Evolutionary conservation across 2,888 invertebrate genomes (phyloP), one percentile per base, ranked within the genome.

Genomic region (Halictus quadricinctus): DNA sequence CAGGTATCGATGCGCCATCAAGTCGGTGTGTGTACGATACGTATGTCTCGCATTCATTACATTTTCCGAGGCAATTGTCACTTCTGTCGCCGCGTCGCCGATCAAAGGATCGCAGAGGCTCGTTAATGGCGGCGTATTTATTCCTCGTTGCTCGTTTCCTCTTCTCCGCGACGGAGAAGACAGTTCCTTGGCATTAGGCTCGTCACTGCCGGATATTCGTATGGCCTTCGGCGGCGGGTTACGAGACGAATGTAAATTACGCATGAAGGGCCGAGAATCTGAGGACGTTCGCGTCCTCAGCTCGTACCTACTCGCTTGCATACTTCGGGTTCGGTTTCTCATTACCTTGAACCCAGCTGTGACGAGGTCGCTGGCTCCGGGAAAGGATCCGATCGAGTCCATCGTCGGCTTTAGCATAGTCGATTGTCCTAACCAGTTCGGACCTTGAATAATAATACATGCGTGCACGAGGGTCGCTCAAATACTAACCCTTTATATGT

Each of bases 241-340:
- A 90, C 89, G 90, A 88, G 87, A 84, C 88, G 91, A 89, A 91
- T 91, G 91, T 91, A 91, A 88, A 91, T 89, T 84, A 66, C 66
- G 86, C 85, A 83, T 48, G 88, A 89, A 91, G 91, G 91, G 89
- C 87, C 86, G 81, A 81, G 83, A 79, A 85, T 88, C 76, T 90
- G 88, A 89, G 89, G 89, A 82, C 87, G 79, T 72, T 78, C 83
- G 81, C 81, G 78, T 80, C 75, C 76, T 86, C 36, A 36, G 36
- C 36, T 3, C 81, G 60, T 82, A 78, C 58, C n/a, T 58, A 58
- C 66, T 41, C 72, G 58, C 72, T 25, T 25, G 48, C 66, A 77
- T 76, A 82, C 78, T 81, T 84, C 46, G 79, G 75, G 72, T 70
- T 81, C 76, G 84, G 76, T 84, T 81, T 81, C 83, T 83, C 81